Evolutionary conservation across 2,888 invertebrate species (phyloP), one percentile per base, ranked within the genome.

Genomic region (Bhutanitis thaidina): DNA sequence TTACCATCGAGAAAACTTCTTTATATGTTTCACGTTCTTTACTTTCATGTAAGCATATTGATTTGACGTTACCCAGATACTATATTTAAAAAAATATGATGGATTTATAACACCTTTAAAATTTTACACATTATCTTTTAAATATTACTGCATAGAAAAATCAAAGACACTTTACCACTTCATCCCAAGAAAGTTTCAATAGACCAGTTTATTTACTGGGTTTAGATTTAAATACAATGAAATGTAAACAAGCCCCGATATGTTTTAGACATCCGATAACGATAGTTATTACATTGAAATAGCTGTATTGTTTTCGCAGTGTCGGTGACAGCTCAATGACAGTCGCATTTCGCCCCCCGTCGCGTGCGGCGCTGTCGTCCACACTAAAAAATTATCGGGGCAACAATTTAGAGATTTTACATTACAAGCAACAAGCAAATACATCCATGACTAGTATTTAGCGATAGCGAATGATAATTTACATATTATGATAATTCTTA

Each of bases 221-320:
- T 37, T 53, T 47, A 39, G 36, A 47, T 46, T 41, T 57, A 54
- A 54, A 64, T 67, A 63, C 65, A 68, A 71, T 64, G 67, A 69
- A 65, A 61, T 65, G 62, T 60, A 80, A 77, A 77, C 75, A 77
- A 66, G 67, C 60, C 27, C 46, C 43, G 63, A 63, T 61, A 66
- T 80, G 81, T 74, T 77, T 65, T 67, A 74, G 80, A 83, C 81
- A 71, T 74, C 74, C 76, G 70, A 84, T 82, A 74, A 73, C 74
- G 72, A 75, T 77, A 75, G 77, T 76, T 78, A 83, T 82, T 78
- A 76, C 72, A 76, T 77, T 70, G 75, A 76, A 79, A 80, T 77
- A 79, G 71, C 72, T 60, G 74, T 76, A 83, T 83, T 81, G 81
- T 80, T 80, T 64, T 74, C 69, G 68, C 69, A 61, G 67, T 84